These are phyloP conservation scores for Brachyhypopomus occidentalis DNA, from an alignment of 2,113 vertebrate species.

Conservation along the genomic window DNA sequence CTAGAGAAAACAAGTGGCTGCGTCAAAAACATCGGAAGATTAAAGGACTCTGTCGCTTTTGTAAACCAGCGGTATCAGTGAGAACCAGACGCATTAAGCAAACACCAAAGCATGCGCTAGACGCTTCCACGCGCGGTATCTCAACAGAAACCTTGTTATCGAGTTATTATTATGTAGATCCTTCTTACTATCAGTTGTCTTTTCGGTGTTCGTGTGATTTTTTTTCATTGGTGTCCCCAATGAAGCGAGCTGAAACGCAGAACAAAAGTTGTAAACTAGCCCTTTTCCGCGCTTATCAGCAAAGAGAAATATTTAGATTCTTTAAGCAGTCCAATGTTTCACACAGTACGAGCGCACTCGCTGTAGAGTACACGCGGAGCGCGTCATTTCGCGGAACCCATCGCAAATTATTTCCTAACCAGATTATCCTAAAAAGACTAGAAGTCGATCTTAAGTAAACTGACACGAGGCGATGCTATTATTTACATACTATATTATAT, in stretches of 20 bases:
- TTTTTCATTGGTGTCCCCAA: not conserved
- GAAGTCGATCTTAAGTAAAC: not conserved
- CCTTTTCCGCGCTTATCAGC: not conserved
- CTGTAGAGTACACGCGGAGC: not conserved
- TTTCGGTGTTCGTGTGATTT: not conserved
- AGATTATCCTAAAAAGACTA: conserved; percentile 4
- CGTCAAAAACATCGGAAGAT: not conserved
- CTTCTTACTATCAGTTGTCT: not conserved
- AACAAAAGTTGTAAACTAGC: not conserved
- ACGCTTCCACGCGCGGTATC: not conserved
- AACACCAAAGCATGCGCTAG: not conserved
- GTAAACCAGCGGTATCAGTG: not conserved
- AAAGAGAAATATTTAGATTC: not conserved
- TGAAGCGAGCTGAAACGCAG: not conserved
- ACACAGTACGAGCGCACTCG: not conserved
- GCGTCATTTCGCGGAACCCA: not conserved
- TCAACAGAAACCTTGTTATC: not conserved
- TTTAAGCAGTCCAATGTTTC: not conserved
- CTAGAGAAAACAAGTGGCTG: not conserved
- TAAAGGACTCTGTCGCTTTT: not conserved
- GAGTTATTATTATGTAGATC: not conserved
- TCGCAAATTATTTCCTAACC: not conserved
- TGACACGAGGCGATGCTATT: too few relatives aligned
- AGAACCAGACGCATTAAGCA: not conserved
- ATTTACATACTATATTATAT: not conserved